Evolutionary conservation across 2,888 invertebrate species (phyloP).

Genomic region (Tipula unca): DNA sequence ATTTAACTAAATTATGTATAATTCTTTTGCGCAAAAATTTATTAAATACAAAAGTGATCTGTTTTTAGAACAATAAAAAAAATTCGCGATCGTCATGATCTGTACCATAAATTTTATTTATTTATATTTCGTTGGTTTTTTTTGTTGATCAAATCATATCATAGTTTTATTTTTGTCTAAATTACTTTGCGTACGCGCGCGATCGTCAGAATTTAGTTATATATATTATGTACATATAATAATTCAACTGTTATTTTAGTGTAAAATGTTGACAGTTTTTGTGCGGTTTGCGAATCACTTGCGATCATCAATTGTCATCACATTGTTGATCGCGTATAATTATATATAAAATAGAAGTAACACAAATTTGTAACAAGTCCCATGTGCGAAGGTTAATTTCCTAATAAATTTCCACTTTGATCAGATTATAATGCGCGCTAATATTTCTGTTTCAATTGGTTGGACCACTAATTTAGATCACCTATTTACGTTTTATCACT

Average conservation of each 20-base stretch:
- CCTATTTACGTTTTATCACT: background rate
- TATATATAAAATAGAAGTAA: background rate
- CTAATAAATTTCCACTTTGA: conserved; percentile 4
- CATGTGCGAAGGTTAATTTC: background rate
- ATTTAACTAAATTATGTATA: background rate
- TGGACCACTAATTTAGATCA: background rate
- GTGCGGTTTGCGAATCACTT: background rate
- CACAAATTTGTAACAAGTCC: background rate
- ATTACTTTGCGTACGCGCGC: background rate
- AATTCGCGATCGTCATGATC: background rate
- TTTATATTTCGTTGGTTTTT: too few species aligned
- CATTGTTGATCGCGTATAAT: background rate
- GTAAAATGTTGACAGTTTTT: background rate
- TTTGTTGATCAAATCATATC: background rate
- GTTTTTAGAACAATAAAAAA: background rate
- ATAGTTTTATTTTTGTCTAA: background rate
- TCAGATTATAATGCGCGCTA: background rate
- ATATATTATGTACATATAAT: too few species aligned
- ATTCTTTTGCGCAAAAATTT: background rate
- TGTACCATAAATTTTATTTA: too few species aligned
- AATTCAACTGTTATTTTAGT: background rate
- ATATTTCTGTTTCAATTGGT: background rate
- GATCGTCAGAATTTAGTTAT: background rate
- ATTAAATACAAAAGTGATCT: background rate
- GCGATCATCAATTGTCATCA: background rate